phyloP scores from a whole-genome alignment of 2,888 invertebrate species.

The Achlya flavicornis region DNA sequence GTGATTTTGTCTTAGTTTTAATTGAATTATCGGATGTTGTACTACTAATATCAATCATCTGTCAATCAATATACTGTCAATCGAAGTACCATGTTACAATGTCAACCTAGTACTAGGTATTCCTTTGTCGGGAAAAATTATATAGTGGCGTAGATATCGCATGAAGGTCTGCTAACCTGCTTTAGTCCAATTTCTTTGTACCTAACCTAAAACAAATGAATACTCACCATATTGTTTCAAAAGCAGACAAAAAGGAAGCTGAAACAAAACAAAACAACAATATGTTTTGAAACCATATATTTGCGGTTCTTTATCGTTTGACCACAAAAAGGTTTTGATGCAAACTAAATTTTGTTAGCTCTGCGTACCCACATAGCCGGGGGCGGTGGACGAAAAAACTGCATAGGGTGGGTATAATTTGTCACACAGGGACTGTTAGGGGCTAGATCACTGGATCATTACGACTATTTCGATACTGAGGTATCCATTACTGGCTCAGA shows the following conservation, averaged over 20 bases:
- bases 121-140: no score
- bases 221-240: neutral
- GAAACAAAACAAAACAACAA: neutral
- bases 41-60: no score
- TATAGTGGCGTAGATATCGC: no score
- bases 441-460: neutral
- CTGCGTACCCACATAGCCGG: conserved; percentile 34
- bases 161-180: no score
- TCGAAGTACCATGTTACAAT: no score
- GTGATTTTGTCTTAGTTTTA: no score
- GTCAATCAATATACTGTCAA: no score
- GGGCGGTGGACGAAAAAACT: conserved; percentile 37
- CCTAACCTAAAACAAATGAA: neutral
- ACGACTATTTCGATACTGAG: neutral
- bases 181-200: no score
- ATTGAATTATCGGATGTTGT: no score
- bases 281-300: neutral
- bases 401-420: conserved; percentile 43
- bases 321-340: conserved; percentile 44
- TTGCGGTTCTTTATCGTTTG: conserved; percentile 8
- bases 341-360: conserved; percentile 60
- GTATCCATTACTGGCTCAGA: neutral
- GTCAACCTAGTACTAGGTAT: no score
- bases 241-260: neutral
- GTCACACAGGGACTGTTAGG: conserved; percentile 4